phyloP scores from a whole-genome alignment of 2,113 vertebrate genomes.

The Prunella fulvescens region DNA sequence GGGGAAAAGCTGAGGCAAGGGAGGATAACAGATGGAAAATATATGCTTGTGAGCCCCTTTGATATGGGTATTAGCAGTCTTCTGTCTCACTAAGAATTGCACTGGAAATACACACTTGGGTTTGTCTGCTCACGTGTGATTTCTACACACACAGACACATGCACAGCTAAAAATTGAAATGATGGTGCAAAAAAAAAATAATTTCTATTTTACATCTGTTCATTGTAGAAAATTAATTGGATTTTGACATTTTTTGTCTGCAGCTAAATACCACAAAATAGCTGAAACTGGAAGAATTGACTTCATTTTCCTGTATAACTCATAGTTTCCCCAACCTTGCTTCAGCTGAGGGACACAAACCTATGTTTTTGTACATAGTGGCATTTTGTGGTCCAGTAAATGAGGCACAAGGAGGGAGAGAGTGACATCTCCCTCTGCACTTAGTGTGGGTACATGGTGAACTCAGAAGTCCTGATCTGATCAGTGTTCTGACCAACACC shows the following conservation, averaged over 20 bases:
- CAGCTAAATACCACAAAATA: background rate
- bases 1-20: background rate
- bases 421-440: background rate
- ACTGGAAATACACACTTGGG: background rate
- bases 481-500: background rate
- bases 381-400: background rate
- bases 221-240: background rate
- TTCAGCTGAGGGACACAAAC: background rate
- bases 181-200: background rate
- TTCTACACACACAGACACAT: background rate
- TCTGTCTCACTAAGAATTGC: background rate
- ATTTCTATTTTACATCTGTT: background rate
- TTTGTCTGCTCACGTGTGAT: fast-evolving
- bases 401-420: background rate
- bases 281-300: background rate
- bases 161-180: background rate
- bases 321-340: background rate
- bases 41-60: background rate
- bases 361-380: background rate
- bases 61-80: background rate
- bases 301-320: background rate
- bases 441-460: background rate
- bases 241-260: background rate
- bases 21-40: background rate
- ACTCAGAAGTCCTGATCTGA: background rate